phyloP scores from a whole-genome alignment of 2,797 vertebrate genomes.

The Sebastes nivosus region DNA sequence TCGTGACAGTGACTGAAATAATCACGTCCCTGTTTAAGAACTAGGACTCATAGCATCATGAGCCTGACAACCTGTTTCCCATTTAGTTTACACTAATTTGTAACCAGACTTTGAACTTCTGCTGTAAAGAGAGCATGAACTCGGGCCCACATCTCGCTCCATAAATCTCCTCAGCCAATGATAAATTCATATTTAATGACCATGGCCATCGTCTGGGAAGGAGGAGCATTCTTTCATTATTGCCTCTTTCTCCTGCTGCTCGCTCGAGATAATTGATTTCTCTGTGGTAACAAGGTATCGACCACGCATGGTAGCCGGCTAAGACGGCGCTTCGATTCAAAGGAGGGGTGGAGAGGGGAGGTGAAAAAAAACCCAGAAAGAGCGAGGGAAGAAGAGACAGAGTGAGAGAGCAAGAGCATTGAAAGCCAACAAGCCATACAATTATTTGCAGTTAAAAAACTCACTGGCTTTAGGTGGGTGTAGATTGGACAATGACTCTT shows the following conservation, averaged over 20 bases:
- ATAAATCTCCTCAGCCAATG: constrained; percentile 75
- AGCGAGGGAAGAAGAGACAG: constrained; percentile 35
- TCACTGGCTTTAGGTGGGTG: constrained; percentile 36
- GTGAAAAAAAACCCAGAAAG: neutral
- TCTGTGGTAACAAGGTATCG: constrained; percentile 87
- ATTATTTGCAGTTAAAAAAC: constrained; percentile 63
- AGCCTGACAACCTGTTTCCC: constrained; percentile 28
- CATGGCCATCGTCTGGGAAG: constrained; percentile 71
- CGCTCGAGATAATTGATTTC: constrained; percentile 86
- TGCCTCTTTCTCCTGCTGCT: constrained; percentile 77
- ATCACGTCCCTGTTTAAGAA: constrained; percentile 5
- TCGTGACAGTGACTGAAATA: neutral
- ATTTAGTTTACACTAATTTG: constrained; percentile 44
- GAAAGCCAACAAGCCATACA: constrained; percentile 64
- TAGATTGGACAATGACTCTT: constrained; percentile 47
- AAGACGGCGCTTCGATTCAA: constrained; percentile 77
- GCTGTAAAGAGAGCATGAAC: constrained; percentile 59
- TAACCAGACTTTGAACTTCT: constrained; percentile 49
- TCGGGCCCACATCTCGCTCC: constrained; percentile 46
- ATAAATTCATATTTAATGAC: constrained; percentile 85
- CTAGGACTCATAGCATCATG: neutral
- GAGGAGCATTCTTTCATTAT: constrained; percentile 84
- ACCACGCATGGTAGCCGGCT: constrained; percentile 76
- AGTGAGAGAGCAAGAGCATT: constrained; percentile 34
- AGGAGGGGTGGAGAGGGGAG: constrained; percentile 58